Evolutionary conservation across 1,140 invertebrate genomes (phyloP).

Genomic region (Bombus vancouverensis): DNA sequence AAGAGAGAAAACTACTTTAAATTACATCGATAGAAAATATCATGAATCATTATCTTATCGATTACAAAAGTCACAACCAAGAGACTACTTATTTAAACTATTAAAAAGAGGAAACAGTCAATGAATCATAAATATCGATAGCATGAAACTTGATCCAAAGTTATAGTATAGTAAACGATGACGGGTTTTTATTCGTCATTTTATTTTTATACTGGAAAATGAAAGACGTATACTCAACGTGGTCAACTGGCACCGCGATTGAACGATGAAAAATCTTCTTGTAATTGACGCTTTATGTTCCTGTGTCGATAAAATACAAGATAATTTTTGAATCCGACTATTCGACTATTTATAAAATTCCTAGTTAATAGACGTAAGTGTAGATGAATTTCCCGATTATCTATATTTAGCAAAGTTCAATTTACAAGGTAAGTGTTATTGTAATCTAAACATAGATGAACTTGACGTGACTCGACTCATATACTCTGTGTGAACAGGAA

Average conservation of each 20-base stretch:
- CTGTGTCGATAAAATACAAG: not conserved
- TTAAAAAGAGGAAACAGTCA: too few species aligned
- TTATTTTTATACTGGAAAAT: not conserved
- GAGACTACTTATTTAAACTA: too few species aligned
- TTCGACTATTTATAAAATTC: not conserved
- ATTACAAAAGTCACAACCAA: too few species aligned
- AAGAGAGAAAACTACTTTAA: too few species aligned
- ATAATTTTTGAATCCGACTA: not conserved
- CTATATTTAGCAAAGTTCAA: not conserved
- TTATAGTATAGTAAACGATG: too few species aligned
- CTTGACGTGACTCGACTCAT: conserved; percentile 37
- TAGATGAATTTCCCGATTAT: not conserved
- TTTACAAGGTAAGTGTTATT: conserved; percentile 15
- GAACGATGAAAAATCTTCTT: too few species aligned
- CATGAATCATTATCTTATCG: too few species aligned
- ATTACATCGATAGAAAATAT: too few species aligned
- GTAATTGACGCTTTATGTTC: not conserved
- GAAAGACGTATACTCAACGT: not conserved
- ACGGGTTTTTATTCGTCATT: not conserved
- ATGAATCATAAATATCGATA: too few species aligned
- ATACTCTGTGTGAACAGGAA: conserved; percentile 49
- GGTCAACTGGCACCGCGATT: not conserved
- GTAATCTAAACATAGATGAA: conserved; percentile 48
- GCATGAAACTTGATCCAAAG: too few species aligned
- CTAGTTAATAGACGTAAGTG: not conserved